These are phyloP conservation scores for Tubulanus polymorphus DNA, from an alignment of 2,888 invertebrate species.

Conservation along the genomic window DNA sequence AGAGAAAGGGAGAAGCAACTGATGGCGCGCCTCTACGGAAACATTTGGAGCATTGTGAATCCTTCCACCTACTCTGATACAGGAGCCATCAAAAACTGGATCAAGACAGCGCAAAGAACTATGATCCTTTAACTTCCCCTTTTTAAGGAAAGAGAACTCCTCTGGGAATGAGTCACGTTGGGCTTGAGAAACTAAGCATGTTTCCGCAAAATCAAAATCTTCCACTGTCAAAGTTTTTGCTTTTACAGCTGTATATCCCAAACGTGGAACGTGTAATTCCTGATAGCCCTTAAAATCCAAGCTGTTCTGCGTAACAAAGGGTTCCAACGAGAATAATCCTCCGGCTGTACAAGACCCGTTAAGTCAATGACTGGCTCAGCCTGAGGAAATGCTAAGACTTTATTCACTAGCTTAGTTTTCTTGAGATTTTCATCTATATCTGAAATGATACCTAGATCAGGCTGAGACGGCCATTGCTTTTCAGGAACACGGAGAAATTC, in stretches of 20 bases:
- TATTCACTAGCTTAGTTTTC: no score
- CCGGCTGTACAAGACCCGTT: not conserved
- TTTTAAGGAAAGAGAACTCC: not conserved
- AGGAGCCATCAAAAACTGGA: not conserved
- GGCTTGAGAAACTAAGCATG: not conserved
- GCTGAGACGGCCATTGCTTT: no score
- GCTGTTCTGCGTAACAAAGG: not conserved
- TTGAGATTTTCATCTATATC: no score
- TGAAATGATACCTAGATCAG: no score
- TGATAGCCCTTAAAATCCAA: constrained; percentile 1
- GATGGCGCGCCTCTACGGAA: not conserved
- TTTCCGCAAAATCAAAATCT: not conserved
- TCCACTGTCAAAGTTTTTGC: not conserved
- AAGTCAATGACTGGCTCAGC: no score
- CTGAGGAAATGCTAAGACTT: no score
- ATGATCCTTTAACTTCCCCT: not conserved
- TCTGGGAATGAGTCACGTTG: not conserved
- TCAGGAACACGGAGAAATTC: not conserved
- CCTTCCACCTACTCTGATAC: not conserved
- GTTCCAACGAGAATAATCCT: not conserved
- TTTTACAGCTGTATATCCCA: not conserved
- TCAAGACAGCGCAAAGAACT: not conserved
- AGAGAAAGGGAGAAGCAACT: not conserved
- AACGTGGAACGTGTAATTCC: not conserved
- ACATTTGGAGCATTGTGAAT: not conserved